Base-by-base conservation (phyloP, 2,888 invertebrate genomes). In the Eupithecia pulchellata region DNA sequence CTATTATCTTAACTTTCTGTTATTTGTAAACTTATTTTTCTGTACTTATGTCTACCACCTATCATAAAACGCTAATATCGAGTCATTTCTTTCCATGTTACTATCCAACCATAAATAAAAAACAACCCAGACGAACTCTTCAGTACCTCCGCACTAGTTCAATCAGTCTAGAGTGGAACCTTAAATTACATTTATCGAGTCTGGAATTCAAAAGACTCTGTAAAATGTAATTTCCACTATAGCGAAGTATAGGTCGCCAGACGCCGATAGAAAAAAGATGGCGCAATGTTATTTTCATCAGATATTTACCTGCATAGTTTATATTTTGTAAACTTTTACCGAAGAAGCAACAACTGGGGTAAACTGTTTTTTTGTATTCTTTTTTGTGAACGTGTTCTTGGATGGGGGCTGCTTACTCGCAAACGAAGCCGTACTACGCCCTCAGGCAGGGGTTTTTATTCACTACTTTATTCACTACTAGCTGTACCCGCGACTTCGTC, bases 171-270 rank as follows among this genome's bases (percentile, higher is more conserved):
- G 70, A 75, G 75, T 75, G 70, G 74, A 58, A 66, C 67, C 72
- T 72, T 75, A 76, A 76, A 76, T 76, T 76, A 75, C 75, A 72
- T 76, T 72, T 73, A 39, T 36, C 47, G 36, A 29, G 63, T 64
- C 70, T 66, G 61, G 66, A 73, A 67, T 72, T 72, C 71, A 64
- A 74, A 71, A 72, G 73, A 73, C 70, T 73, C 68, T 47, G 4
- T 70, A 73, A 74, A 65, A 66, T 39, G 52, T 52, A 66, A 20
- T 67, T 29, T n/a, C 58, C 6, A 29, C 66, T 60, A 14, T 64
- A 70, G 32, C 27, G 4, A 27, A 11, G 55, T 55, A 27, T 20
- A 27, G 13, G 25, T 13, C 14, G 36, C 14, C 36, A 36, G 36
- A 4, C 17, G 39, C 17, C 4, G 17, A 6, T 2, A 6, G 39